Base-by-base conservation (phyloP, 2,888 invertebrate genomes). In the Empis stercorea region DNA sequence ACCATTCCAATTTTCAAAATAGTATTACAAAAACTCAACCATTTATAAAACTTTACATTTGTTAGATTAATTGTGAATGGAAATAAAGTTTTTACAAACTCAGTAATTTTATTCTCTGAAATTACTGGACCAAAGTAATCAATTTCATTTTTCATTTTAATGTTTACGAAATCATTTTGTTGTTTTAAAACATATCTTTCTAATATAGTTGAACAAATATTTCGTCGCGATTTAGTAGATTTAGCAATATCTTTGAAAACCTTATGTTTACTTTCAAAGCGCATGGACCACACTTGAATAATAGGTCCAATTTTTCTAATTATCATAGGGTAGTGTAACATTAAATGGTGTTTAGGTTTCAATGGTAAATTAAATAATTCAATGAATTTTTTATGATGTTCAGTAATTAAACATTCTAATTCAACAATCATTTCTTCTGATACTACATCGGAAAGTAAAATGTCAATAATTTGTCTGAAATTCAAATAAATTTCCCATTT, bases 241-340 rank as follows among this genome's bases (percentile, higher is more conserved):
- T 23, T 34, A 3, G 40, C 44, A 3, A 40, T 48, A 40, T 42
- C 44, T 40, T 37, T 40, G 7, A 42, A 30, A 13, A 43, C 17
- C 44, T 38, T 45, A 10, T 45, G 45, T 30, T 42, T 44, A 27
- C n/a, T 20, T 44, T 43, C 42, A 34, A 48, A 37, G n/a, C 48
- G 20, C 38, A 42, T 41, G 11, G 45, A 46, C 46, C 30, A 46
- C 48, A 49, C 44, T 51, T 20, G 55, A 55, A 44, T 23, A 45
- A 43, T 14, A 38, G 11, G 43, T 40, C 42, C 44, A 56, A 43
- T 23, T 48, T 36, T 37, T 55, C 36, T 48, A 52, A 41, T 56
- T 23, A 32, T 17, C 32, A 40, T 11, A 40, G n/a, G n/a, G n/a
- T n/a, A n/a, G n/a, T n/a, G n/a, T n/a, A n/a, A n/a, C n/a, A n/a